A percentile compares a stretch with the other conserved stretches of the same genome.
phyloP scores from a whole-genome alignment of 2,797 vertebrate genomes.

The Nasua narica region DNA sequence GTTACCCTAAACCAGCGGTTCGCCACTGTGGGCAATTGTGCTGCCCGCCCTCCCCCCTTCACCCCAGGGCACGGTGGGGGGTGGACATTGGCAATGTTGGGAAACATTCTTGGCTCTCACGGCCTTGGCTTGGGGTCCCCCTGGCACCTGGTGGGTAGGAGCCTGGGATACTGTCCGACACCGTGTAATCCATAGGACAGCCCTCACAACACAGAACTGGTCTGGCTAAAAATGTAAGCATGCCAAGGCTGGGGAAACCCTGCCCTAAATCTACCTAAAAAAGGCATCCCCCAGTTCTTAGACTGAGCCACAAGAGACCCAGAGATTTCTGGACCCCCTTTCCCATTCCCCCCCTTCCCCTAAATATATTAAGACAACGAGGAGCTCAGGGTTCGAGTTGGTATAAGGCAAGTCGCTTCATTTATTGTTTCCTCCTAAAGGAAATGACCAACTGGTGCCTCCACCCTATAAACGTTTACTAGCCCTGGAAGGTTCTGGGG shows the following conservation, averaged over 20 bases:
- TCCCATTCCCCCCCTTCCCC: background rate
- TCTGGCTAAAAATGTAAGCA: rapidly evolving
- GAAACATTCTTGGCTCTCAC: background rate
- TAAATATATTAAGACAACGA: slow-evolving; percentile 85
- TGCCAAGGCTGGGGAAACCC: background rate
- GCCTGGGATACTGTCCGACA: background rate
- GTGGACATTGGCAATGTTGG: background rate
- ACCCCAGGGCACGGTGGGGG: background rate
- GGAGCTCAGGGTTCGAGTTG: slow-evolving; percentile 81
- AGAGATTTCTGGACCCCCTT: slow-evolving; percentile 16
- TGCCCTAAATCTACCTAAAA: background rate
- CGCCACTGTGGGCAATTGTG: rapidly evolving
- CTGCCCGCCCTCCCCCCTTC: background rate
- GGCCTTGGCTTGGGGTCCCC: background rate
- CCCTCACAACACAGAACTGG: rapidly evolving
- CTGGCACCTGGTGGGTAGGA: background rate
- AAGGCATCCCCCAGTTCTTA: background rate
- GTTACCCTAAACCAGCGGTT: background rate
- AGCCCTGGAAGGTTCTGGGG: slow-evolving; percentile 80
- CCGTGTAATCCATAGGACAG: rapidly evolving
- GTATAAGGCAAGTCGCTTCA: slow-evolving; percentile 86
- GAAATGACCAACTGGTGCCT: slow-evolving; percentile 90
- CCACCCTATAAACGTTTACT: slow-evolving; percentile 86
- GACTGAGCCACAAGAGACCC: background rate
- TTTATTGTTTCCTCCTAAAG: slow-evolving; percentile 96